Conservation (phyloP, 2,113 vertebrate species). For the Colistium nudipinnis region DNA sequence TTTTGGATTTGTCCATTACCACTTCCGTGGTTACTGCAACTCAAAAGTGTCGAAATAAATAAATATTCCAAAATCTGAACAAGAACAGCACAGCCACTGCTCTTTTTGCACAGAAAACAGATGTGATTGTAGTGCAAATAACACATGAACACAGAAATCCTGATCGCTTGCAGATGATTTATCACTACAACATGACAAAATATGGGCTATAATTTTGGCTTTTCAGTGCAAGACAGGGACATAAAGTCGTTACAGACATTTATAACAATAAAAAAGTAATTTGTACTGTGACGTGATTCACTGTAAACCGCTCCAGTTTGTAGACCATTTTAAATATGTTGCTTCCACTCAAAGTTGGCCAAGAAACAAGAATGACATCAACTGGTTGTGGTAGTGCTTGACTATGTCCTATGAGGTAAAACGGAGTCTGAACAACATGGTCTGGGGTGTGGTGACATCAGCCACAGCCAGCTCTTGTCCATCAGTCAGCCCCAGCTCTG, state of each 20-base stretch:
- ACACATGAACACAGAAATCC: slow-evolving; percentile 33
- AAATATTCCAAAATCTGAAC: slow-evolving; percentile 42
- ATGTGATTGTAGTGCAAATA: slow-evolving; percentile 37
- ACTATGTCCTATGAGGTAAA: slow-evolving; percentile 85
- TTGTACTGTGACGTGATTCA: slow-evolving; percentile 30
- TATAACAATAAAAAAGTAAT: slow-evolving; percentile 13
- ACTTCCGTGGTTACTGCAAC: slow-evolving; percentile 21
- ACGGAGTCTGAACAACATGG: slow-evolving; percentile 92
- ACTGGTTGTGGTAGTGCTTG: slow-evolving; percentile 27
- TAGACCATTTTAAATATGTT: slow-evolving; percentile 27
- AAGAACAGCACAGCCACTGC: slow-evolving; percentile 18
- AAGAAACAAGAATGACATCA: slow-evolving; percentile 35
- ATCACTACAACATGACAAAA: slow-evolving; percentile 36
- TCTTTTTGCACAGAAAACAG: slow-evolving; percentile 24
- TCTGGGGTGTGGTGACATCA: slow-evolving; percentile 94
- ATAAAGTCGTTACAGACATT: slow-evolving; percentile 26
- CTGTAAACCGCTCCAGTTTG: slow-evolving; percentile 44
- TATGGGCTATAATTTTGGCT: slow-evolving; percentile 44
- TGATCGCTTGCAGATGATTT: slow-evolving; percentile 9
- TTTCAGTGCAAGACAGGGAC: slow-evolving; percentile 58
- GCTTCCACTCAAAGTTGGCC: slow-evolving; percentile 13
- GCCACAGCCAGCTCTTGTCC: slow-evolving; percentile 94
- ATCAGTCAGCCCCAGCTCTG: slow-evolving; percentile 90
- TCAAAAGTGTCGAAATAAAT: slow-evolving; percentile 53
- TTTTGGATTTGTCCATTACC: slow-evolving; percentile 8